Conservation (phyloP, 2,797 vertebrate species). For the Diceros bicornis region DNA sequence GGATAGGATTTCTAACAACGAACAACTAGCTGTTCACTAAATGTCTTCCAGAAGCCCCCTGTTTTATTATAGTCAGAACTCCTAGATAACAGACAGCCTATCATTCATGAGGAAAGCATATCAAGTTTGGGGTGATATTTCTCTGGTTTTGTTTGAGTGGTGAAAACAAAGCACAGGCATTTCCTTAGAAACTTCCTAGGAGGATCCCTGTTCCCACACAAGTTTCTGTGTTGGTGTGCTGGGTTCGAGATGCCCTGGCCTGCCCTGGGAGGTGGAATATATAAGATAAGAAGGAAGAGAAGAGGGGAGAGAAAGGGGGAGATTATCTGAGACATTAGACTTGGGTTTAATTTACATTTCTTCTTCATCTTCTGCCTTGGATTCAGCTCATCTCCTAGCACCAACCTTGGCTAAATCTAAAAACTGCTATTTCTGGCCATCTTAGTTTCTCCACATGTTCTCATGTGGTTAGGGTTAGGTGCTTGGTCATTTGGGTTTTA, state of each 20-base stretch:
- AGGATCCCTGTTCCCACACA: neutral
- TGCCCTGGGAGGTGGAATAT: neutral
- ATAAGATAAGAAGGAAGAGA: neutral
- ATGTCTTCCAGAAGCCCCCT: neutral
- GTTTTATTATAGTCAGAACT: neutral
- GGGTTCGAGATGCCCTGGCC: neutral
- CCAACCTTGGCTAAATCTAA: neutral
- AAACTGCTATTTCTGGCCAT: neutral
- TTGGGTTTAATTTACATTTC: neutral
- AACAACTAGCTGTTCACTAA: neutral
- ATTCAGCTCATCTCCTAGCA: neutral
- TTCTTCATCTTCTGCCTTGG: neutral
- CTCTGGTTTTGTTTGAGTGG: neutral
- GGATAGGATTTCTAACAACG: neutral
- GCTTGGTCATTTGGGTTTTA: slow-evolving; percentile 14
- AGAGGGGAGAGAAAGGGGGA: neutral
- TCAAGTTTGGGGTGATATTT: neutral
- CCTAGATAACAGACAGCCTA: neutral
- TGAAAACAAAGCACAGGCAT: slow-evolving; percentile 30
- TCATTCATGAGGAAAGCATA: neutral
- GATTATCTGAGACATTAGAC: neutral
- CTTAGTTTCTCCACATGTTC: neutral
- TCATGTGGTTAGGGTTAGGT: neutral
- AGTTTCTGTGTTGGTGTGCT: neutral
- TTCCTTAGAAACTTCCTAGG: neutral